Evolutionary conservation across 2,888 invertebrate species (phyloP), one percentile per base, ranked within the genome.

Genomic region (Epinotia demarniana): DNA sequence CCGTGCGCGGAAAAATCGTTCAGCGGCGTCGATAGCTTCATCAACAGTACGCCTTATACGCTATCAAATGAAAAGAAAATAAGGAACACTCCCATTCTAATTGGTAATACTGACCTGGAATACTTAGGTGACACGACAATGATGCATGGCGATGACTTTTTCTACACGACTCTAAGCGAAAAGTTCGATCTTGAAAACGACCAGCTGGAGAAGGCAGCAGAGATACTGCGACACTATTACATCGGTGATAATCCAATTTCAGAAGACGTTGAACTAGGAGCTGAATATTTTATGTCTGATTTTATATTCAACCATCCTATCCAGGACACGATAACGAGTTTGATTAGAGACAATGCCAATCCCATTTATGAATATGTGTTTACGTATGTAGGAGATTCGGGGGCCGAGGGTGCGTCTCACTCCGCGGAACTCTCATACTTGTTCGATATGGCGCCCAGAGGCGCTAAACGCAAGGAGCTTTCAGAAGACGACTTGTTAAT

Each of bases 1-100:
- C 92, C 93, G 6, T 94, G 93, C 73, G 90, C 83, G 75, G 94
- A 94, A 81, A 87, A 84, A 77, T 91, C 91, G 3, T 92, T 90
- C 55, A 92, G 91, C 80, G 89, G 91, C 2, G 82, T 93, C 11
- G 87, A 87, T 62, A 93, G 89, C 77, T 89, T 93, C 76, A 84
- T 93, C 49, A 88, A 89, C 80, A 84, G 82, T 64, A 88, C 91
- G 81, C 92, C 92, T 2, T 89, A 84, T 78, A 83, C 87, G 4
- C 79, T 93, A 19, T 84, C 90, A 0, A 93, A 93, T 78, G 78
- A 80, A 62, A 87, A 68, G 69, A 93, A 92, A 86, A 81, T 93
- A 3, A 85, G 81, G 23, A 88, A 87, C 62, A 91, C 91, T 13
- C 89, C 92, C 2, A 81, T 93, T 57, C 78, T 94, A 53, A 92